Evolutionary conservation across 2,797 vertebrate species (phyloP).

Genomic region (Esox masquinongy): DNA sequence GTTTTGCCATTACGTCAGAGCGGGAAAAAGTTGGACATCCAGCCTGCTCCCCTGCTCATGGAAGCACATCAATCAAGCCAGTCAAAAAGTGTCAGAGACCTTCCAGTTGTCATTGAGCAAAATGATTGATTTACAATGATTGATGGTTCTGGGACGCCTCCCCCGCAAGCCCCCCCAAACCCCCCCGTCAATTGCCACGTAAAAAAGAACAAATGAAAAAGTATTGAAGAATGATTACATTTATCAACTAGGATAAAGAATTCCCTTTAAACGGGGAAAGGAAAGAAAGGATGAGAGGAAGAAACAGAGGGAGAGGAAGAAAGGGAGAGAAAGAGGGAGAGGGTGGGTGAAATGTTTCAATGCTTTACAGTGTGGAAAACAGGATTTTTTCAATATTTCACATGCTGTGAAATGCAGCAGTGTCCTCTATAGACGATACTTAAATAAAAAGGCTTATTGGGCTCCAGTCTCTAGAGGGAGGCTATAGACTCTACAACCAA

Average conservation of each 20-base stretch:
- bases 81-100: slow-evolving; percentile 70
- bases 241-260: slow-evolving; percentile 68
- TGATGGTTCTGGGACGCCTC: slow-evolving; percentile 57
- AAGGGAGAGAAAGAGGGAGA: slow-evolving; percentile 12
- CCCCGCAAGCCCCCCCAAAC: not conserved
- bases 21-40: slow-evolving; percentile 52
- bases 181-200: slow-evolving; percentile 55
- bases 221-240: slow-evolving; percentile 63
- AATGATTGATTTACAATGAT: slow-evolving; percentile 71
- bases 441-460: slow-evolving; percentile 48
- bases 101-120: slow-evolving; percentile 68
- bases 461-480: slow-evolving; percentile 32
- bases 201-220: slow-evolving; percentile 64
- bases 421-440: slow-evolving; percentile 56
- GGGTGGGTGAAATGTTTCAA: slow-evolving; percentile 22
- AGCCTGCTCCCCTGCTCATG: slow-evolving; percentile 52
- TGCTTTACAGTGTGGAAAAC: slow-evolving; percentile 16
- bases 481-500: slow-evolving; percentile 34
- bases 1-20: slow-evolving; percentile 20
- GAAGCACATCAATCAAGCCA: slow-evolving; percentile 77
- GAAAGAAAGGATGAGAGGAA: slow-evolving; percentile 39
- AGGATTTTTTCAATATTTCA: slow-evolving; percentile 54
- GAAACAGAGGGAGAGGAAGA: slow-evolving; percentile 32
- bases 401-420: slow-evolving; percentile 47
- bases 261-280: slow-evolving; percentile 46